Conservation (phyloP, 2,888 invertebrate species). For the Melanargia galathea region DNA sequence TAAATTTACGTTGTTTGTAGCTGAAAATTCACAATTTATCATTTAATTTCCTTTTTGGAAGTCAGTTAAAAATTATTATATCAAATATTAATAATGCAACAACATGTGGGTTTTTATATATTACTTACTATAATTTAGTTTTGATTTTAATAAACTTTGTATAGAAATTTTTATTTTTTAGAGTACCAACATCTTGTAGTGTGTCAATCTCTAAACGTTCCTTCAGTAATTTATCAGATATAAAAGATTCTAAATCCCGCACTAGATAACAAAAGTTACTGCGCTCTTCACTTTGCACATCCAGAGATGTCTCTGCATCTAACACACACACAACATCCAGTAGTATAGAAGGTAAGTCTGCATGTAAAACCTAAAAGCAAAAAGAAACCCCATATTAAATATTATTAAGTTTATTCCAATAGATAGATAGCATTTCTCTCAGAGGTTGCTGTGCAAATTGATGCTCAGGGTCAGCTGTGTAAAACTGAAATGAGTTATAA, state of each 20-base stretch:
- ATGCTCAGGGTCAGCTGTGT: too few relatives aligned
- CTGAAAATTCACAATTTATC: constrained; percentile 79
- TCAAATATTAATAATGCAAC: not conserved
- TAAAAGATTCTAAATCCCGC: constrained; percentile 90
- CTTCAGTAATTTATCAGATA: constrained; percentile 93
- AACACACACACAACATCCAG: constrained; percentile 92
- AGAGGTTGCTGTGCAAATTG: too few relatives aligned
- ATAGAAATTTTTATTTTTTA: constrained; percentile 94
- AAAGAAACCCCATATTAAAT: constrained; percentile 26
- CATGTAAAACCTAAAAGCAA: constrained; percentile 85
- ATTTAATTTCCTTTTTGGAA: too few relatives aligned
- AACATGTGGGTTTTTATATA: not conserved
- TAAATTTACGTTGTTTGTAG: constrained; percentile 99
- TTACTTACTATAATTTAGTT: constrained; percentile 97
- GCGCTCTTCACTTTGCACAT: constrained; percentile 87
- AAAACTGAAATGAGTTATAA: too few relatives aligned
- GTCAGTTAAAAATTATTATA: too few relatives aligned
- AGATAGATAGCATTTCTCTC: too few relatives aligned
- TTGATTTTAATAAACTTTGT: constrained; percentile 98
- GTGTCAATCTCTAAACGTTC: constrained; percentile 97
- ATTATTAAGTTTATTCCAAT: too few relatives aligned
- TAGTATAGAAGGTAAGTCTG: constrained; percentile 90
- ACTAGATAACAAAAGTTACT: constrained; percentile 89
- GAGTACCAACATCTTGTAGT: constrained; percentile 93
- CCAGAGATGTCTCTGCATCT: constrained; percentile 90